Conservation (phyloP, 2,113 vertebrate genomes). For the Poeciliopsis retropinna region DNA sequence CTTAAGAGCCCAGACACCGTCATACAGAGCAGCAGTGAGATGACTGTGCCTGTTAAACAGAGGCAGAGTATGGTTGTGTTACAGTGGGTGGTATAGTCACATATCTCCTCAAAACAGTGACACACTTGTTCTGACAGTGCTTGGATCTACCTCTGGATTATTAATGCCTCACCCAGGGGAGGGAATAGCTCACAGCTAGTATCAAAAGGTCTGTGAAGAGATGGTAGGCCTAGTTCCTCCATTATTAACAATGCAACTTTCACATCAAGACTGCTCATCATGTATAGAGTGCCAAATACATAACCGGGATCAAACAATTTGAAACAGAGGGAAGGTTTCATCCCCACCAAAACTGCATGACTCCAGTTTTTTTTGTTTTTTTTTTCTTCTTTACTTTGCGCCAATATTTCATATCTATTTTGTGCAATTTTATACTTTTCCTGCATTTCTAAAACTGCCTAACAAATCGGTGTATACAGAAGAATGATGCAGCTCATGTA, state of each 20-base stretch:
- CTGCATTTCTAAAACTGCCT: background rate
- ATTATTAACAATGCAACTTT: slow-evolving; percentile 63
- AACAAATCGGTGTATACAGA: background rate
- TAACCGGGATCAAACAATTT: slow-evolving; percentile 36
- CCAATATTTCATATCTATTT: background rate
- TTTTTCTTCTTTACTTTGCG: background rate
- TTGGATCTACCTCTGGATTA: slow-evolving; percentile 59
- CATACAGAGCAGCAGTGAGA: background rate
- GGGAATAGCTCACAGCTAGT: slow-evolving; percentile 53
- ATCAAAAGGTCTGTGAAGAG: slow-evolving; percentile 56
- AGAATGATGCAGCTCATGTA: no score
- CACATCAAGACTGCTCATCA: slow-evolving; percentile 46
- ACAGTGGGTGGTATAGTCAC: slow-evolving; percentile 32
- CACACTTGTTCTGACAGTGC: slow-evolving; percentile 46
- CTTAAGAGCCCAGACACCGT: background rate
- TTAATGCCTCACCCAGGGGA: slow-evolving; percentile 60
- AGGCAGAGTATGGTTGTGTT: slow-evolving; percentile 13
- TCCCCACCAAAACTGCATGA: background rate
- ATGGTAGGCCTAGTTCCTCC: slow-evolving; percentile 36
- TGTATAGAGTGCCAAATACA: slow-evolving; percentile 21
- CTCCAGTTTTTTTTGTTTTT: background rate
- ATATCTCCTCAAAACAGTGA: slow-evolving; percentile 46
- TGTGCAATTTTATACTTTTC: background rate
- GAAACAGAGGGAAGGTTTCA: slow-evolving; percentile 12
- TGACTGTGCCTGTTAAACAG: slow-evolving; percentile 12